A percentile compares a stretch with the other conserved stretches of the same genome.
Conservation (phyloP, 2,888 invertebrate species). For the Pasiphila rectangulata region DNA sequence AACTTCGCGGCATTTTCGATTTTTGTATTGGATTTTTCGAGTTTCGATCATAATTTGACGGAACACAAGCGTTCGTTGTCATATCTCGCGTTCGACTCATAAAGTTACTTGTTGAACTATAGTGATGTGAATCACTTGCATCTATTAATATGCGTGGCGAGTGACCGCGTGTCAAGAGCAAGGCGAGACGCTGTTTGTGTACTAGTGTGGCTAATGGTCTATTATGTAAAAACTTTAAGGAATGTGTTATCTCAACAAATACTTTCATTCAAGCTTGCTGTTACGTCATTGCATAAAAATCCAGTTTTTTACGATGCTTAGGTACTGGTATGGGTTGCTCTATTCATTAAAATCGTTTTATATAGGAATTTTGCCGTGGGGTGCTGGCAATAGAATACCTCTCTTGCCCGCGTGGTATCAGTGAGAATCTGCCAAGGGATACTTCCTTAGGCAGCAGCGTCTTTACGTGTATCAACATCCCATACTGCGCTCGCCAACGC, state of each 20-base stretch:
- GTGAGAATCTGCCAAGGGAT: too few relatives aligned
- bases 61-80: constrained; percentile 50
- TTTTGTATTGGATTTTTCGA: constrained; percentile 35
- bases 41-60: constrained; percentile 39
- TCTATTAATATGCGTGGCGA: constrained; percentile 78
- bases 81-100: constrained; percentile 65
- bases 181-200: constrained; percentile 58
- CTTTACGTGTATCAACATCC: too few relatives aligned
- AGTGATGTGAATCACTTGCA: constrained; percentile 71
- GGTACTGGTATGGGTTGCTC: too few relatives aligned
- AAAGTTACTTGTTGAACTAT: constrained; percentile 58
- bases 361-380: too few relatives aligned
- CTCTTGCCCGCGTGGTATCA: too few relatives aligned
- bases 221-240: constrained; percentile 46
- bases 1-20: constrained; percentile 36
- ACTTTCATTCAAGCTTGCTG: constrained; percentile 17
- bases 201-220: constrained; percentile 45
- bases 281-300: constrained; percentile 7
- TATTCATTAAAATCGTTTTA: neutral
- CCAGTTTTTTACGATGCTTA: too few relatives aligned
- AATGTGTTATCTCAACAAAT: constrained; percentile 23
- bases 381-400: too few relatives aligned
- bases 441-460: too few relatives aligned
- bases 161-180: constrained; percentile 78
- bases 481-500: too few relatives aligned